These are phyloP conservation scores for Micronycteris hirsuta DNA, from an alignment of 2,113 vertebrate species.

Conservation along the genomic window DNA sequence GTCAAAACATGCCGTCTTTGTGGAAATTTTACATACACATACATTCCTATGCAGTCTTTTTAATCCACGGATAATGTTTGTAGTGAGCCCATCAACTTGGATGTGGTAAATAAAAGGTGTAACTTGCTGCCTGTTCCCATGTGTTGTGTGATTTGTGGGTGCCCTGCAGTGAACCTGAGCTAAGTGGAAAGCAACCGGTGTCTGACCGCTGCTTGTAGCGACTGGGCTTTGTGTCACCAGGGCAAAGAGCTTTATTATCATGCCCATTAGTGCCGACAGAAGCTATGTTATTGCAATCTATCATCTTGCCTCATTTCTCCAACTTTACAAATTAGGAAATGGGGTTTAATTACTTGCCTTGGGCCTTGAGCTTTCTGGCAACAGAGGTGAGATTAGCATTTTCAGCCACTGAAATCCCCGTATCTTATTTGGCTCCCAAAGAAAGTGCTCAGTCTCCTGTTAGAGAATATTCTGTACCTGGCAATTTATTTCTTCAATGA, in stretches of 20 bases:
- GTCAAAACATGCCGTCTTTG: not conserved
- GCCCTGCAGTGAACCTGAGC: not conserved
- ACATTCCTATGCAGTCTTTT: not conserved
- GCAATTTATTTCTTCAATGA: not conserved
- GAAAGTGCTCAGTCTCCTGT: not conserved
- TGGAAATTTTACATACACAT: not conserved
- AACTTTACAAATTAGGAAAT: conserved; percentile 36
- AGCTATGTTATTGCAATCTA: not conserved
- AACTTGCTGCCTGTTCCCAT: not conserved
- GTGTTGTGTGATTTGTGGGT: not conserved
- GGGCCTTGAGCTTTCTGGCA: not conserved
- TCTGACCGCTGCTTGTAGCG: not conserved
- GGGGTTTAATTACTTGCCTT: not conserved
- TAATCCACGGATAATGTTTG: not conserved
- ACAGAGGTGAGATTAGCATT: not conserved
- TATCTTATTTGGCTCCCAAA: not conserved
- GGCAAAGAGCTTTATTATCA: not conserved
- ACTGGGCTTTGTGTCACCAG: not conserved
- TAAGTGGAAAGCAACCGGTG: not conserved
- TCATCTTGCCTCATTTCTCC: not conserved
- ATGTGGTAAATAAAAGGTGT: not conserved
- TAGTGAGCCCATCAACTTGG: not conserved
- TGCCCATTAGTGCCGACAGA: not conserved
- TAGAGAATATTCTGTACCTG: not conserved
- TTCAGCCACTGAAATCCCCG: not conserved